phyloP scores from a whole-genome alignment of 2,888 invertebrate genomes.

The Cerastoderma edule region DNA sequence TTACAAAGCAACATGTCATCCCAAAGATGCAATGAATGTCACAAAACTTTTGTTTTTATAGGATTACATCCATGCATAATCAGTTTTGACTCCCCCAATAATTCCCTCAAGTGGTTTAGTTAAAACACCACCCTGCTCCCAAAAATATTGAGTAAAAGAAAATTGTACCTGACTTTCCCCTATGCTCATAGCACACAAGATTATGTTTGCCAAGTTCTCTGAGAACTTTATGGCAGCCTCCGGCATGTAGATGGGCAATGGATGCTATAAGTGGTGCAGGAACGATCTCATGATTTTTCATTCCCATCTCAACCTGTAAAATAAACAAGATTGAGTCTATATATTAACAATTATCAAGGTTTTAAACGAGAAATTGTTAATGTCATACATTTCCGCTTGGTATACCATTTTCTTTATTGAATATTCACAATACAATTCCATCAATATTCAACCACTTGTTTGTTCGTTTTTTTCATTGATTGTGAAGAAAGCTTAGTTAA shows the following conservation, averaged over 20 bases:
- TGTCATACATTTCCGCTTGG: background rate
- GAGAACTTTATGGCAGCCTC: constrained; percentile 96
- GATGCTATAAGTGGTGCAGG: constrained; percentile 94
- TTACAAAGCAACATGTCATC: too few relatives aligned
- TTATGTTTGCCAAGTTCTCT: constrained; percentile 95
- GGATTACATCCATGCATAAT: too few relatives aligned
- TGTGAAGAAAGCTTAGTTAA: background rate
- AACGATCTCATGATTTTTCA: constrained; percentile 99
- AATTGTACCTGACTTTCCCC: constrained; percentile 88
- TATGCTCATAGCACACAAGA: constrained; percentile 95
- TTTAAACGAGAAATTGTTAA: background rate
- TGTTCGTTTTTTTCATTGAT: background rate
- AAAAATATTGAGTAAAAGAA: too few relatives aligned
- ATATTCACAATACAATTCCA: background rate
- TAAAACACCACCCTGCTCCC: too few relatives aligned
- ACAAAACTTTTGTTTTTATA: too few relatives aligned
- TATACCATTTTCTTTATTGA: background rate
- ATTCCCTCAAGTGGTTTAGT: too few relatives aligned
- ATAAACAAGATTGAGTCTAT: constrained; percentile 2
- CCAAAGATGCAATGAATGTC: too few relatives aligned
- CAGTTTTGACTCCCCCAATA: too few relatives aligned
- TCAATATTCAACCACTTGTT: background rate
- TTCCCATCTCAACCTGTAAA: constrained; percentile 98
- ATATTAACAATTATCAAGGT: background rate
- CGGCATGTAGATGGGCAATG: constrained; percentile 95